Evolutionary conservation across 2,797 vertebrate species (phyloP).

Genomic region (Sciurus carolinensis): DNA sequence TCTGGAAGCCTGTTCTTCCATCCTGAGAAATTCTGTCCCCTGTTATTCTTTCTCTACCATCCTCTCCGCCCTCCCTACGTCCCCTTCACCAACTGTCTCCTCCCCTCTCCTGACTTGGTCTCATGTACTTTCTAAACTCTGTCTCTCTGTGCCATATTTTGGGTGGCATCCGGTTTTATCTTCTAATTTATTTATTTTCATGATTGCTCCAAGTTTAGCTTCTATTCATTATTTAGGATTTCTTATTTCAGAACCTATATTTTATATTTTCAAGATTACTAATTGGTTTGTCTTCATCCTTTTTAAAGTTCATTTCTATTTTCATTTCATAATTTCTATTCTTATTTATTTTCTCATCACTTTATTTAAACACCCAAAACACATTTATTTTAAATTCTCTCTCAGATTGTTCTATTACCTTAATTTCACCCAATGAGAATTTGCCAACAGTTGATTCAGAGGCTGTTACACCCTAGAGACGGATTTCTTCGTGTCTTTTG

Average conservation of each 20-base stretch:
- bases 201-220: neutral
- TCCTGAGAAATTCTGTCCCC: neutral
- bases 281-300: neutral
- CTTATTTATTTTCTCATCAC: neutral
- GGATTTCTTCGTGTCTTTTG: neutral
- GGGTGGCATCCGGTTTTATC: neutral
- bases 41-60: neutral
- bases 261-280: conserved; percentile 32
- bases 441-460: neutral
- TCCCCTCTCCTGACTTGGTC: neutral
- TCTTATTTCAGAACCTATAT: neutral
- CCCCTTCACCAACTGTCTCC: neutral
- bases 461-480: neutral
- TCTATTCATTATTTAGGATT: neutral
- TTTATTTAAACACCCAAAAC: neutral
- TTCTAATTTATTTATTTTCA: conserved; percentile 34
- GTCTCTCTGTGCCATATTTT: neutral
- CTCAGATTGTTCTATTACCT: neutral
- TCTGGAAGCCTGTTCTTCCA: neutral
- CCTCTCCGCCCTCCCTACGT: neutral
- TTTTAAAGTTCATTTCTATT: conserved; percentile 13
- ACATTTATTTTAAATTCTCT: neutral
- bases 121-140: neutral
- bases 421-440: neutral
- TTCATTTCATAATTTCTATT: conserved; percentile 33